These are phyloP conservation scores for Sarcophaga variegata DNA, from an alignment of 2,888 invertebrate species.

Conservation along the genomic window DNA sequence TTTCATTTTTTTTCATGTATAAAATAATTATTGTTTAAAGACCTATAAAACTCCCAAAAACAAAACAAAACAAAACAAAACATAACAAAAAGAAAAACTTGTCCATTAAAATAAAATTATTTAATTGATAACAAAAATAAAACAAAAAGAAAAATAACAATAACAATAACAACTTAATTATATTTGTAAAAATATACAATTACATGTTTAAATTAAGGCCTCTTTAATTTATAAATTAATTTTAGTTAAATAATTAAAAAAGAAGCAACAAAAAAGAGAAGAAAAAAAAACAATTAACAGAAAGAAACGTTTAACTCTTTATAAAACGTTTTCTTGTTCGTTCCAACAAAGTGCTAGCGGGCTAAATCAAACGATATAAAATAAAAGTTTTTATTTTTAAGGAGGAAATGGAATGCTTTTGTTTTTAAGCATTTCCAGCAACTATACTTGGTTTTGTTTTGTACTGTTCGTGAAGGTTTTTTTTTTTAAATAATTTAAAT, in stretches of 20 bases:
- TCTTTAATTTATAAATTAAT: constrained; percentile 62
- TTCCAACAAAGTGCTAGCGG: constrained; percentile 44
- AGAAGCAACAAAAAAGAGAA: constrained; percentile 40
- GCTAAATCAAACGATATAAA: not conserved
- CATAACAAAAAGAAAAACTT: constrained; percentile 40
- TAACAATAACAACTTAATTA: constrained; percentile 48
- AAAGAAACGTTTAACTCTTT: not conserved
- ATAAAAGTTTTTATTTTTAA: not conserved
- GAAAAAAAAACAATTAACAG: constrained; percentile 19
- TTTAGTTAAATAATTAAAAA: constrained; percentile 45
- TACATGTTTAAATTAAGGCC: constrained; percentile 25
- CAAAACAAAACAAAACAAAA: constrained; percentile 50
- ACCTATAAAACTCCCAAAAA: constrained; percentile 50
- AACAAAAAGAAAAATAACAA: not conserved
- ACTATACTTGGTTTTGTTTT: no score
- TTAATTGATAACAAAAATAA: constrained; percentile 12
- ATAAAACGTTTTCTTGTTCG: constrained; percentile 3
- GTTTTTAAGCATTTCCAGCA: no score
- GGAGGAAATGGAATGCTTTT: not conserved
- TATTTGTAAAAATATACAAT: constrained; percentile 46
- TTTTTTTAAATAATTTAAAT: no score
- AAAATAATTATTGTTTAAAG: constrained; percentile 30
- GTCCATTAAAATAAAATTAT: constrained; percentile 53
- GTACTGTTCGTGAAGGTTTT: no score
- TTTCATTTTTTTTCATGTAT: constrained; percentile 45